Base-by-base conservation (phyloP, 2,888 invertebrate species). In the Unio delphinus region DNA sequence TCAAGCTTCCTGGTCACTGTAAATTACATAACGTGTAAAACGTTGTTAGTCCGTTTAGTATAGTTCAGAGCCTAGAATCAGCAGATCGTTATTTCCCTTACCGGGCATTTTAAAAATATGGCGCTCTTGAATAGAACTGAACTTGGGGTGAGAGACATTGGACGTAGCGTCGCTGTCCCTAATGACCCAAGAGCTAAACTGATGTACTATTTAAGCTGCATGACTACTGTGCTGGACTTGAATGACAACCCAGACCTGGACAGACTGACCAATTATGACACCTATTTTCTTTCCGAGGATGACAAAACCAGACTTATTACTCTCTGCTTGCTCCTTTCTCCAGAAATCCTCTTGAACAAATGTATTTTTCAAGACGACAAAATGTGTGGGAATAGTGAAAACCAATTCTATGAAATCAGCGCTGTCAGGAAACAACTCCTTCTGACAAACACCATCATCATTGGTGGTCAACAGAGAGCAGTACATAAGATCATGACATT, bases 141-240 rank as follows among this genome's bases (percentile, higher is more conserved):
- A 57, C 55, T 72, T n/a, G 70, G 72, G 15, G 34, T 76, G 15
- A 72, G 65, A 28, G 68, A 62, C 5, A 74, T 69, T 1, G 17
- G 54, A 11, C 54, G 11, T 0, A 34, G 34, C n/a, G 73, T 61
- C 8, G 64, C 57, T 20, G 67, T 76, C 17, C 72, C 73, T 6
- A 64, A 70, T 57, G 67, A 71, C 34, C 72, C 72, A 18, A 66
- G 58, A n/a, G 74, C 75, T 4, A 73, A 64, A 64, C 26, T 77
- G 57, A 77, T 77, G 77, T 77, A 73, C 60, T 77, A 75, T 57
- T 30, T 77, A 5, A 62, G 75, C 28, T 72, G 72, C 26, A 68
- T 77, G 28, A 73, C 73, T 55, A 59, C 67, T 0, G 73, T 76
- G 18, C 45, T 78, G 11, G 67, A 73, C 30, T 30, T 74, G 58